Conservation (phyloP, 2,888 invertebrate genomes). For the Lamellibrachia satsuma region DNA sequence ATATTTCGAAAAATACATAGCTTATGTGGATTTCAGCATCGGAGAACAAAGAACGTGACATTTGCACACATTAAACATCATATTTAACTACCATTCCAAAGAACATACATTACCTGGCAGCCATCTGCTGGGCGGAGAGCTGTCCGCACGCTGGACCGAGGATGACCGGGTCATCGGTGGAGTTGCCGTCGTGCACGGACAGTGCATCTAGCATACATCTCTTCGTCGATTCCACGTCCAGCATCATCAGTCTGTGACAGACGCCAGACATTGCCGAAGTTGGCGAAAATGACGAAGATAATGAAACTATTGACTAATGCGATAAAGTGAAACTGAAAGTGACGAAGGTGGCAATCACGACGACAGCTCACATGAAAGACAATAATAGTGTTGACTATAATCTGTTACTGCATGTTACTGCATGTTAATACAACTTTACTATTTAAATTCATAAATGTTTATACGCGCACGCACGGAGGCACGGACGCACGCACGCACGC, state of each 20-base stretch:
- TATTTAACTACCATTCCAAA: not conserved
- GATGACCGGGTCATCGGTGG: conserved; percentile 14
- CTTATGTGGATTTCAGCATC: not conserved
- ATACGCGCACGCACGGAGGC: too few species aligned
- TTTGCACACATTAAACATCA: not conserved
- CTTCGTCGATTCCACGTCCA: conserved; percentile 31
- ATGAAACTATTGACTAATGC: not conserved
- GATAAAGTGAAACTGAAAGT: not conserved
- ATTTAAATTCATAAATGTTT: too few species aligned
- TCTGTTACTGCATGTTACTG: too few species aligned
- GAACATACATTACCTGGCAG: not conserved
- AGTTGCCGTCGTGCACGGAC: conserved; percentile 32
- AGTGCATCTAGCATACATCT: conserved; percentile 33
- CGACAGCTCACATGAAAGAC: too few species aligned
- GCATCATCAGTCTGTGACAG: not conserved
- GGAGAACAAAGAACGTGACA: not conserved
- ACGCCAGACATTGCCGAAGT: not conserved
- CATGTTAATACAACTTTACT: too few species aligned
- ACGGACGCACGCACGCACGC: not conserved
- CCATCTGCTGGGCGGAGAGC: not conserved
- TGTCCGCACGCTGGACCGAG: conserved; percentile 31
- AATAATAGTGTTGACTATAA: too few species aligned
- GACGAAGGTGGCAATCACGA: not conserved
- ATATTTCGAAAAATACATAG: not conserved
- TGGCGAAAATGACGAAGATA: not conserved